Percentiles rank a stretch among this genome's conserved stretches.
These are phyloP conservation scores for Oncorhynchus nerka DNA, from an alignment of 2,113 vertebrate species.

Conservation along the genomic window DNA sequence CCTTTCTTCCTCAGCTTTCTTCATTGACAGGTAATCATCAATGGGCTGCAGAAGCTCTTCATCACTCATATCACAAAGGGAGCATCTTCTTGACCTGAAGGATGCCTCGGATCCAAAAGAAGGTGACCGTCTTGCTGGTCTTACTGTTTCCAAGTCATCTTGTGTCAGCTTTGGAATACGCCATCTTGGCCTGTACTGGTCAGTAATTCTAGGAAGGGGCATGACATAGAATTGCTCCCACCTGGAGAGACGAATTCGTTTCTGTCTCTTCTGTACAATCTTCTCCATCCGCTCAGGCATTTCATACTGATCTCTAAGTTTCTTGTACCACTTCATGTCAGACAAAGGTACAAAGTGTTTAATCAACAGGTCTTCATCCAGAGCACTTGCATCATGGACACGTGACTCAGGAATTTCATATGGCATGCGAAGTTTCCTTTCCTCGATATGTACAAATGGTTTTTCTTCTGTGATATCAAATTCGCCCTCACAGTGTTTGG, in stretches of 20 bases:
- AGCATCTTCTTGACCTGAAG: conserved; percentile 87
- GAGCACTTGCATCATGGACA: conserved; percentile 70
- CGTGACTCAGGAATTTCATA: conserved; percentile 91
- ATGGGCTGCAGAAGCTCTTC: conserved; percentile 87
- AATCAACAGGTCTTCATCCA: conserved; percentile 89
- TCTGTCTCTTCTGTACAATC: conserved; percentile 88
- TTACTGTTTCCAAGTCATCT: conserved; percentile 93
- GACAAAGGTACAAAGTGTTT: conserved; percentile 93
- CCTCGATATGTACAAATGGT: conserved; percentile 81
- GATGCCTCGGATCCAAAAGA: conserved; percentile 86
- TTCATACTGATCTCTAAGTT: conserved; percentile 88
- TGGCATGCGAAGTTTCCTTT: conserved; percentile 89
- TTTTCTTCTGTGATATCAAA: conserved; percentile 85
- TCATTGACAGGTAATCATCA: conserved; percentile 88
- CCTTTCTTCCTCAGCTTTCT: conserved; percentile 87
- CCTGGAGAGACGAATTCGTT: conserved; percentile 95
- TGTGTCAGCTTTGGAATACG: conserved; percentile 91
- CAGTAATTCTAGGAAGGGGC: conserved; percentile 94
- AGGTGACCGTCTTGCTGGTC: conserved; percentile 85
- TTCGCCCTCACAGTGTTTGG: conserved; percentile 93
- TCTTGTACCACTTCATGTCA: conserved; percentile 99
- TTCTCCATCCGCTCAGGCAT: conserved; percentile 88
- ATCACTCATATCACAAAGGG: conserved; percentile 92
- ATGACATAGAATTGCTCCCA: conserved; percentile 99
- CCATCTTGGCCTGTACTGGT: conserved; percentile 96